These are phyloP conservation scores for Nymphalis io DNA, from an alignment of 1,140 invertebrate genomes.

Conservation along the genomic window DNA sequence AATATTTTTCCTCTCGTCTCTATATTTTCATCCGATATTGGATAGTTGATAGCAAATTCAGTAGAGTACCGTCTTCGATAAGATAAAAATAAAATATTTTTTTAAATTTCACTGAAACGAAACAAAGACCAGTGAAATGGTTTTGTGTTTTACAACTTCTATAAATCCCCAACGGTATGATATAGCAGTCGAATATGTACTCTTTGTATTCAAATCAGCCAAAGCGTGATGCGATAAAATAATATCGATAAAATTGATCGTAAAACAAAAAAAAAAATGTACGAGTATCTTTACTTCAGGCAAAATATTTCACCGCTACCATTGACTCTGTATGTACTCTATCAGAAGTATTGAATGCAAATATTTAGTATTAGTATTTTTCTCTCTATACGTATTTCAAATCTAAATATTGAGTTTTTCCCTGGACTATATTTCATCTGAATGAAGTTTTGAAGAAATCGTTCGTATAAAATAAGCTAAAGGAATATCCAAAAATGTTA, in stretches of 20 bases:
- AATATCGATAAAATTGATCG: constrained; percentile 7
- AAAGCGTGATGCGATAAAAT: constrained; percentile 18
- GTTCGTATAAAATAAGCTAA: neutral
- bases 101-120: constrained; percentile 4
- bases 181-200: constrained; percentile 14
- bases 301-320: neutral
- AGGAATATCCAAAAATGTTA: neutral
- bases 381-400: too few species aligned
- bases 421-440: neutral
- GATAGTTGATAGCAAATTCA: neutral
- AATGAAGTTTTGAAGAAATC: neutral
- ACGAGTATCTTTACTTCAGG: neutral
- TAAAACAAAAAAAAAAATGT: constrained; percentile 3
- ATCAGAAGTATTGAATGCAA: too few species aligned
- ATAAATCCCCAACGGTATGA: constrained; percentile 25
- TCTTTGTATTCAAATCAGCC: constrained; percentile 24
- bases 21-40: neutral
- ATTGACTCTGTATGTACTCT: neutral
- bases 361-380: too few species aligned
- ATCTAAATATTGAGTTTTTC: too few species aligned
- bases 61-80: neutral
- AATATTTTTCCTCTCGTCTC: too few species aligned
- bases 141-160: constrained; percentile 15
- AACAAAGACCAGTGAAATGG: constrained; percentile 17
- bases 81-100: constrained; percentile 3